Evolutionary conservation across 2,797 vertebrate species (phyloP).

Genomic region (Lagodon rhomboides): DNA sequence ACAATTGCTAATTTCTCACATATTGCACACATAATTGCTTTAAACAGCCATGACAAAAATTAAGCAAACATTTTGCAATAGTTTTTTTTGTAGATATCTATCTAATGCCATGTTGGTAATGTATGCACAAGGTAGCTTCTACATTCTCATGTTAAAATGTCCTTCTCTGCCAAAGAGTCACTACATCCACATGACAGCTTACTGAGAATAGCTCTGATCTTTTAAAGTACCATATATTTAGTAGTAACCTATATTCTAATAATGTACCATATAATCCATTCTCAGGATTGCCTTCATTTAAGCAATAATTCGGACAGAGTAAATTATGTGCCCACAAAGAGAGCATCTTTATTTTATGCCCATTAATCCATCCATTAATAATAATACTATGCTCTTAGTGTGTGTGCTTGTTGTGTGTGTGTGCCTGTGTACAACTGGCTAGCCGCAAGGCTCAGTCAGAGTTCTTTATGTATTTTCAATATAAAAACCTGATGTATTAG

Average conservation of each 20-base stretch:
- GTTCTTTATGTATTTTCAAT: not conserved
- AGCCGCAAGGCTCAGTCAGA: not conserved
- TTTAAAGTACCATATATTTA: not conserved
- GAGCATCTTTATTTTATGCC: not conserved
- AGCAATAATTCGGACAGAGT: not conserved
- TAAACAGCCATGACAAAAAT: not conserved
- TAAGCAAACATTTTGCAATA: not conserved
- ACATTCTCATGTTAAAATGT: not conserved
- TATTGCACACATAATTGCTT: not conserved
- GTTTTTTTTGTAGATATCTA: not conserved
- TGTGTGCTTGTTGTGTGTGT: slow-evolving; percentile 1
- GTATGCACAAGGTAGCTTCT: not conserved
- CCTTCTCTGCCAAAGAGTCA: not conserved
- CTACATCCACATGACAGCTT: not conserved
- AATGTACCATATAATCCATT: not conserved
- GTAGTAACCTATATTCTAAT: not conserved
- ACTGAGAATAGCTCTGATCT: slow-evolving; percentile 10
- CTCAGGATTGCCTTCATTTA: not conserved
- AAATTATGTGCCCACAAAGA: not conserved
- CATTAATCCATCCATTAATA: not conserved
- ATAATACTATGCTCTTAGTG: not conserved
- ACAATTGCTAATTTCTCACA: not conserved
- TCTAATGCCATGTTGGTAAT: not conserved
- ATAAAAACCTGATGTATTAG: not conserved
- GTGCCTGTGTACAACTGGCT: not conserved